These are phyloP conservation scores for Steatocranus sp. DNA, from an alignment of 2,797 vertebrate species.

Conservation along the genomic window DNA sequence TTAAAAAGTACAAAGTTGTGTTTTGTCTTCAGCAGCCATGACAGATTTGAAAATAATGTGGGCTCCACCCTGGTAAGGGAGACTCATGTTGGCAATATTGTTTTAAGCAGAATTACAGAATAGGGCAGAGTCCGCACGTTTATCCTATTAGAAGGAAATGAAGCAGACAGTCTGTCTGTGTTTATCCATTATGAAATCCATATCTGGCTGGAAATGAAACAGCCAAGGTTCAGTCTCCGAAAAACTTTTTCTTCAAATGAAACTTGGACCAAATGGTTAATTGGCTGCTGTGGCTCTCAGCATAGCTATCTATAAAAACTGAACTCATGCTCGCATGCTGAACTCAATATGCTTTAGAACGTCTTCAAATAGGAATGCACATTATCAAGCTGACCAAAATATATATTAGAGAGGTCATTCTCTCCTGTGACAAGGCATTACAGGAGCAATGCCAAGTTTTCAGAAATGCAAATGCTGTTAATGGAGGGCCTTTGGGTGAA, in stretches of 20 bases:
- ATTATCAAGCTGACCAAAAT: neutral
- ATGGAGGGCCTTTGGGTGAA: slow-evolving; percentile 20
- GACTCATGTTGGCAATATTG: neutral
- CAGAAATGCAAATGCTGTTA: slow-evolving; percentile 38
- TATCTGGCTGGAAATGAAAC: slow-evolving; percentile 55
- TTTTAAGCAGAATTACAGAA: slow-evolving; percentile 47
- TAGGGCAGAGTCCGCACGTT: slow-evolving; percentile 50
- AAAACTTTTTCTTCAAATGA: neutral
- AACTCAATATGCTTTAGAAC: neutral
- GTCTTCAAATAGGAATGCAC: neutral
- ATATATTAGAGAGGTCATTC: slow-evolving; percentile 9
- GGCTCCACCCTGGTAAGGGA: neutral
- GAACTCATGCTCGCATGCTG: neutral
- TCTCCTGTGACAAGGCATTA: neutral
- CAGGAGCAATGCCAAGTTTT: slow-evolving; percentile 14
- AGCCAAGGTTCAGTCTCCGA: slow-evolving; percentile 4
- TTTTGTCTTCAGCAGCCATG: neutral
- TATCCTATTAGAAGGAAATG: slow-evolving; percentile 51
- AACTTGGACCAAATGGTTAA: slow-evolving; percentile 32
- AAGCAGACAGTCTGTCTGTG: slow-evolving; percentile 59
- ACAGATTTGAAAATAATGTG: neutral
- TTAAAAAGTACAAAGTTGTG: accelerated
- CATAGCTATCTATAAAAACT: neutral
- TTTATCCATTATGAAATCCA: slow-evolving; percentile 66
- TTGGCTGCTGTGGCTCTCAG: slow-evolving; percentile 20